phyloP scores from a whole-genome alignment of 2,797 vertebrate species.

The Danio choprae region DNA sequence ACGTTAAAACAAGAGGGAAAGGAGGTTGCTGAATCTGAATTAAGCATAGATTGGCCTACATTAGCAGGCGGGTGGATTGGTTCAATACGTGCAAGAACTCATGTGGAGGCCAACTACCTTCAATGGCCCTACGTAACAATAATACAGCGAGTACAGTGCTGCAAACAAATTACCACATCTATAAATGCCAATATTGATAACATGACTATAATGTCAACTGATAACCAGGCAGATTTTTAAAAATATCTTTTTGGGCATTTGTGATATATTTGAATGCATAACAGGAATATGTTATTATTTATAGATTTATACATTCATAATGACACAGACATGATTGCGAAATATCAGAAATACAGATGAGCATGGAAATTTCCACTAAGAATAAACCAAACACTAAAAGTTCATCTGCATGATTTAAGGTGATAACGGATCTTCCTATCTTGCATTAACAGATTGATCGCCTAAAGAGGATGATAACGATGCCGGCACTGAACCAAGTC shows the following conservation, averaged over 20 bases:
- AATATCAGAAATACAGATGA: background rate
- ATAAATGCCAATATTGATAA: background rate
- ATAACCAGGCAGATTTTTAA: constrained; percentile 1
- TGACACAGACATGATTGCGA: constrained; percentile 5
- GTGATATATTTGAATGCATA: background rate
- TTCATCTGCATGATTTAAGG: constrained; percentile 34
- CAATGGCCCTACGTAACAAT: constrained; percentile 14
- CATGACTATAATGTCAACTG: background rate
- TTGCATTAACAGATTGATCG: constrained; percentile 19
- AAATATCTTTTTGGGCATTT: constrained; percentile 19
- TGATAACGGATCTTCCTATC: constrained; percentile 45
- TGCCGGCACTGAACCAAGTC: constrained; percentile 41
- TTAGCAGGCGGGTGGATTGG: constrained; percentile 70
- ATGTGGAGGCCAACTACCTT: constrained; percentile 26
- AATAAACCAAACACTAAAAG: background rate
- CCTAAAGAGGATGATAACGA: constrained; percentile 38
- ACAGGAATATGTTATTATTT: background rate
- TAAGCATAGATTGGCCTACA: constrained; percentile 83
- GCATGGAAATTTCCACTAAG: background rate
- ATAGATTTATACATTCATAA: background rate
- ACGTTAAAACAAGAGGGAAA: constrained; percentile 65
- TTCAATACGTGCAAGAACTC: constrained; percentile 70
- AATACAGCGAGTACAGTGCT: constrained; percentile 14
- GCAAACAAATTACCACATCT: constrained; percentile 27
- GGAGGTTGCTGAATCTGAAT: constrained; percentile 74